phyloP scores from a whole-genome alignment of 2,888 invertebrate species.

The Calameuta filiformis region DNA sequence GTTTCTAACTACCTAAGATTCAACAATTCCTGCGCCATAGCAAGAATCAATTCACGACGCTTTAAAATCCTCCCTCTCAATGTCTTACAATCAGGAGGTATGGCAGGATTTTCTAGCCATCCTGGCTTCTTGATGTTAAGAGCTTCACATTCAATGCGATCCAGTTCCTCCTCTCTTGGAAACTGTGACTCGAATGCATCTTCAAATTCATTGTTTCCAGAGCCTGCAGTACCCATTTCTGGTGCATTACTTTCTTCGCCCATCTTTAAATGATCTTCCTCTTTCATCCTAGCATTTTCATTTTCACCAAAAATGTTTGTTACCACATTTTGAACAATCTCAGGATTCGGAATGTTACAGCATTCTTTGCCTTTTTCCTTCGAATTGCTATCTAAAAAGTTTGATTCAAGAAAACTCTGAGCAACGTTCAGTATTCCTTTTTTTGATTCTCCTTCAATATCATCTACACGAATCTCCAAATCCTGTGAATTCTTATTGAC shows the following conservation, averaged over 20 bases:
- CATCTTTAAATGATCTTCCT: neutral
- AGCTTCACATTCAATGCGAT: neutral
- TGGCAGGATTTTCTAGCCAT: slow-evolving; percentile 11
- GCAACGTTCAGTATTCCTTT: neutral
- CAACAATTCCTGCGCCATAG: slow-evolving; percentile 10
- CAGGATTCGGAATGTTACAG: neutral
- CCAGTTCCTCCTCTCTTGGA: neutral
- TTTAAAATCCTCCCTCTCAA: neutral
- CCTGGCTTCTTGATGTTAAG: neutral
- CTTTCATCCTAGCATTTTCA: neutral
- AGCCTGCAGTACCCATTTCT: neutral
- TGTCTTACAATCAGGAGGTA: slow-evolving; percentile 8
- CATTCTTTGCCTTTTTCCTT: neutral
- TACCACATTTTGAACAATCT: neutral
- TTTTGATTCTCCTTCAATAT: neutral
- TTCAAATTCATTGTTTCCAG: neutral
- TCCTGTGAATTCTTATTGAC: neutral
- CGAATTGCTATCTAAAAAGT: neutral
- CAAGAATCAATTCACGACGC: neutral
- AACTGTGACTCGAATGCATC: neutral
- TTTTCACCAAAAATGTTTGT: neutral
- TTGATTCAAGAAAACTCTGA: neutral
- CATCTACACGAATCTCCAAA: neutral
- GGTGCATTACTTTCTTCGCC: neutral
- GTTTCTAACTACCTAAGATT: slow-evolving; percentile 9